phyloP scores from a whole-genome alignment of 2,113 vertebrate species.

The Oryzias curvinotus region DNA sequence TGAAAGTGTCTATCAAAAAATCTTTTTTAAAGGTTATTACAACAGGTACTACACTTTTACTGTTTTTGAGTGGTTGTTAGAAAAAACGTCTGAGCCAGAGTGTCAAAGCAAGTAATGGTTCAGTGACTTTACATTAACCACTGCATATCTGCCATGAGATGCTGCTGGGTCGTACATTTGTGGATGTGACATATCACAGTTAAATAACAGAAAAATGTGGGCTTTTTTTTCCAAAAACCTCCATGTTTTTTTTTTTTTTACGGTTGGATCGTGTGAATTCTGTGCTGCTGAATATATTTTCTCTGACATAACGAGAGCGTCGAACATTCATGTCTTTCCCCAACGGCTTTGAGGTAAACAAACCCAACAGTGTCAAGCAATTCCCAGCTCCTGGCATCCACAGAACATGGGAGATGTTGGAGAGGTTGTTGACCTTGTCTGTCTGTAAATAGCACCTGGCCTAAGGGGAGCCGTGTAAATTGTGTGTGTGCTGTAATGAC shows the following conservation, averaged over 20 bases:
- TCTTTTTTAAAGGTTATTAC: no score
- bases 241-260: not conserved
- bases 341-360: constrained; percentile 22
- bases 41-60: no score
- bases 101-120: no score
- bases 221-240: not conserved
- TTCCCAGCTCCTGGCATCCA: constrained; percentile 20
- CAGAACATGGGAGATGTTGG: constrained; percentile 30
- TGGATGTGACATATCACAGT: constrained; percentile 7
- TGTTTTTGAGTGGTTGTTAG: no score
- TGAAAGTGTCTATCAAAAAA: no score
- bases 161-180: constrained; percentile 18
- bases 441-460: constrained; percentile 34
- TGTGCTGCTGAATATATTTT: constrained; percentile 24
- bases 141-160: constrained; percentile 41
- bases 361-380: constrained; percentile 22
- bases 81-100: no score
- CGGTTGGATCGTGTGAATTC: constrained; percentile 3
- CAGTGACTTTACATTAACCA: constrained; percentile 11
- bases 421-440: constrained; percentile 54
- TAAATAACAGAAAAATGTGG: constrained; percentile 13
- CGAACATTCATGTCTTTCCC: constrained; percentile 3
- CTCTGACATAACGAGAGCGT: constrained; percentile 11
- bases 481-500: constrained; percentile 27
- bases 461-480: constrained; percentile 28